Evolutionary conservation across 1,140 invertebrate genomes (phyloP), one percentile per base, ranked within the genome.

Genomic region (Dendrolimus punctatus): DNA sequence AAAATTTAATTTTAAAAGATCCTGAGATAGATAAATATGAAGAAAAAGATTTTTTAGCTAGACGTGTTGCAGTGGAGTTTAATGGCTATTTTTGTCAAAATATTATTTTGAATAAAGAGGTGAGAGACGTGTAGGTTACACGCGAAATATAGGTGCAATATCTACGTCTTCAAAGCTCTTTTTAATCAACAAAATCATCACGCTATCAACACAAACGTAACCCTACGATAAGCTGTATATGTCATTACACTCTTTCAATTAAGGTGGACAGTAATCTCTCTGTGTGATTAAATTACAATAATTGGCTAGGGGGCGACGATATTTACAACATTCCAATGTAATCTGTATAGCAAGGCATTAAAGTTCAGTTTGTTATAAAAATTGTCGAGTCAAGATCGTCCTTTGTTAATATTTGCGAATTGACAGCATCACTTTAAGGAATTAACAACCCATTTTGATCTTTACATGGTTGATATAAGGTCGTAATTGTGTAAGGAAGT

Each of bases 211-310:
- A 6, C 46, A 48, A 38, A 38, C 37, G 50, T 45, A 55, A 59
- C 40, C 58, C 50, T 9, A 42, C 46, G 49, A 56, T 60, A 41
- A 56, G 55, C 46, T 54, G 52, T 46, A 39, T 47, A 9, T 52
- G 40, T 51, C 38, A 57, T 49, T 64, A 73, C 68, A 74, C 67
- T 78, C 68, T 75, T 71, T 73, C 71, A 75, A 76, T 78, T 78
- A 74, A 73, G 65, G 58, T 63, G 44, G 66, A 67, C 68, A 66
- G 64, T 79, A 79, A 80, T 82, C 80, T 73, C 69, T 71, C 63
- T 69, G 70, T 69, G 75, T 73, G 73, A 81, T 81, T 81, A 81
- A 78, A 80, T 80, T 76, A 71, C 77, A 71, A 73, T 84, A 84
- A 84, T 84, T 84, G 80, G 73, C 66, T 71, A 60, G 64, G 68